phyloP scores from a whole-genome alignment of 1,140 invertebrate genomes.

The Coenobita brevimanus region DNA sequence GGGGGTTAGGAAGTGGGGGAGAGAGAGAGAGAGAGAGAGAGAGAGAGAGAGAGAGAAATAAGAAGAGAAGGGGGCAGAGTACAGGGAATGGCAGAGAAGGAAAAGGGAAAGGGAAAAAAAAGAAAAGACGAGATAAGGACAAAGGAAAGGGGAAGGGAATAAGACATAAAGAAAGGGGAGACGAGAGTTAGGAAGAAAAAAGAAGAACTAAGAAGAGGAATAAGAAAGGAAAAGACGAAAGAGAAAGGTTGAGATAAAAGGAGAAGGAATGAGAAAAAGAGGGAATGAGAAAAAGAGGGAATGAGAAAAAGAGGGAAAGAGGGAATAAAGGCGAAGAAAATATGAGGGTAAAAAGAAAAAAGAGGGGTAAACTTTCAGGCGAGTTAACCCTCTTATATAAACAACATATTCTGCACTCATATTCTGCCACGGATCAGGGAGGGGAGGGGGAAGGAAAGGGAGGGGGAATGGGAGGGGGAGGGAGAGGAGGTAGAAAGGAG shows the following conservation, averaged over 20 bases:
- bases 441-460: too few relatives aligned
- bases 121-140: neutral
- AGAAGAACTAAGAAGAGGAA: neutral
- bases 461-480: neutral
- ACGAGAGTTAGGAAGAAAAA: neutral
- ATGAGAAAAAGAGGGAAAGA: too few relatives aligned
- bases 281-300: neutral
- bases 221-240: neutral
- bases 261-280: neutral
- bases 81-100: neutral
- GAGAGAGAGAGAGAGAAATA: too few relatives aligned
- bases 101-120: neutral
- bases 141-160: neutral
- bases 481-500: slow-evolving; percentile 6
- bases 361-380: too few relatives aligned
- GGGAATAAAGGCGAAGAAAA: too few relatives aligned
- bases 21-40: neutral
- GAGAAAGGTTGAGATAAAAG: too few relatives aligned
- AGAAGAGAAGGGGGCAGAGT: too few relatives aligned
- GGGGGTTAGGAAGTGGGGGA: neutral
- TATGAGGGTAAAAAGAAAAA: too few relatives aligned
- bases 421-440: too few relatives aligned
- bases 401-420: too few relatives aligned
- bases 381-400: too few relatives aligned
- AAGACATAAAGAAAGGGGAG: too few relatives aligned